These are phyloP conservation scores for Nowickia ferox DNA, from an alignment of 2,888 invertebrate species.

Conservation along the genomic window DNA sequence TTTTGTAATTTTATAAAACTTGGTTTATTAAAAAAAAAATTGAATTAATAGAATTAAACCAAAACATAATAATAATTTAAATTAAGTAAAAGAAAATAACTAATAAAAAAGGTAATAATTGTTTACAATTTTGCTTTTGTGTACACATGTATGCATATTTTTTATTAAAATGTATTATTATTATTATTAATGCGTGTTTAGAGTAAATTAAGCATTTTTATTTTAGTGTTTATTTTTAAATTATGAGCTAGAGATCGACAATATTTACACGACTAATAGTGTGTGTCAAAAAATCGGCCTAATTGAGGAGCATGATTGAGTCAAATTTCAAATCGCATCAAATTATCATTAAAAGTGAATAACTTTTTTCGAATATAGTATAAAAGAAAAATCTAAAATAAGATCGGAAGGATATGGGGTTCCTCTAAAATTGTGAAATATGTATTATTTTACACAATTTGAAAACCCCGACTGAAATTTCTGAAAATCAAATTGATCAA, in stretches of 20 bases:
- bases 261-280: neutral
- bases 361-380: too few relatives aligned
- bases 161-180: constrained; percentile 46
- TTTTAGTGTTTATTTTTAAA: constrained; percentile 34
- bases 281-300: too few relatives aligned
- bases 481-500: too few relatives aligned
- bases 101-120: constrained; percentile 39
- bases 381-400: too few relatives aligned
- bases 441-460: too few relatives aligned
- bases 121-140: constrained; percentile 44
- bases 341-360: too few relatives aligned
- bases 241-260: constrained; percentile 3
- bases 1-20: constrained; percentile 79
- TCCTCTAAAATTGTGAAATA: too few relatives aligned
- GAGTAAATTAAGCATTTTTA: constrained; percentile 48
- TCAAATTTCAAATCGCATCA: too few relatives aligned
- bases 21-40: constrained; percentile 79
- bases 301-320: too few relatives aligned
- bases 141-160: neutral
- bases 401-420: too few relatives aligned
- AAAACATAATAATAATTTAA: constrained; percentile 67
- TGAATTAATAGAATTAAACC: constrained; percentile 79
- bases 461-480: too few relatives aligned
- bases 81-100: constrained; percentile 55
- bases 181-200: constrained; percentile 54